phyloP scores from a whole-genome alignment of 1,140 invertebrate species.

The Lucilia sericata region DNA sequence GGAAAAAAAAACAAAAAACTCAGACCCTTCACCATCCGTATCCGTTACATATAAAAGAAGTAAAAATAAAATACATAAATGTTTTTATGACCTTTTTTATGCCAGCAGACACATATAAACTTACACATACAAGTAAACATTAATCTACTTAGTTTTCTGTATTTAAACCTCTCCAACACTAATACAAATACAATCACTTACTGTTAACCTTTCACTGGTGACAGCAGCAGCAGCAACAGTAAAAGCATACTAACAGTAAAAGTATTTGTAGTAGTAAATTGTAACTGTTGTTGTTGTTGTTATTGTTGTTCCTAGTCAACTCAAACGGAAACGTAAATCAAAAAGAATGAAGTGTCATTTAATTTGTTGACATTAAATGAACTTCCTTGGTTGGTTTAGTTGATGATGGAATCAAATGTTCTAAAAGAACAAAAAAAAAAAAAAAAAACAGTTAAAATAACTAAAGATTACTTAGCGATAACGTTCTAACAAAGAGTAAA shows the following conservation, averaged over 20 bases:
- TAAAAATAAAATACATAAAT: background rate
- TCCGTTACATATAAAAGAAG: background rate
- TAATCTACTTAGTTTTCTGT: background rate
- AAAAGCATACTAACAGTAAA: background rate
- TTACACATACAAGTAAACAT: background rate
- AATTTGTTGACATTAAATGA: slow-evolving; percentile 65
- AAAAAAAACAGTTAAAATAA: background rate
- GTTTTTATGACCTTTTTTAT: slow-evolving; percentile 36
- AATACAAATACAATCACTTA: background rate
- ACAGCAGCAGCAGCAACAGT: background rate
- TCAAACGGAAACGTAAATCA: slow-evolving; percentile 57
- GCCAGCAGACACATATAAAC: background rate
- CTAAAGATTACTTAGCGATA: slow-evolving; percentile 10
- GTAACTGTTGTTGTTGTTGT: background rate
- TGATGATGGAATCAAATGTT: background rate
- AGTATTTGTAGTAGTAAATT: background rate
- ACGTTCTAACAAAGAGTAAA: background rate
- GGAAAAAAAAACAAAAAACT: background rate
- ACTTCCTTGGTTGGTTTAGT: slow-evolving; percentile 49
- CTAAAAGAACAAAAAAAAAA: background rate
- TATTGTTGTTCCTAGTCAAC: slow-evolving; percentile 5
- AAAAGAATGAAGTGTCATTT: slow-evolving; percentile 68
- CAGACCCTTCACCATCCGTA: slow-evolving; percentile 1
- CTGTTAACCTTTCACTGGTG: background rate
- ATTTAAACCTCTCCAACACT: background rate